phyloP scores from a whole-genome alignment of 2,888 invertebrate genomes.

The Ormyrus pomaceus region DNA sequence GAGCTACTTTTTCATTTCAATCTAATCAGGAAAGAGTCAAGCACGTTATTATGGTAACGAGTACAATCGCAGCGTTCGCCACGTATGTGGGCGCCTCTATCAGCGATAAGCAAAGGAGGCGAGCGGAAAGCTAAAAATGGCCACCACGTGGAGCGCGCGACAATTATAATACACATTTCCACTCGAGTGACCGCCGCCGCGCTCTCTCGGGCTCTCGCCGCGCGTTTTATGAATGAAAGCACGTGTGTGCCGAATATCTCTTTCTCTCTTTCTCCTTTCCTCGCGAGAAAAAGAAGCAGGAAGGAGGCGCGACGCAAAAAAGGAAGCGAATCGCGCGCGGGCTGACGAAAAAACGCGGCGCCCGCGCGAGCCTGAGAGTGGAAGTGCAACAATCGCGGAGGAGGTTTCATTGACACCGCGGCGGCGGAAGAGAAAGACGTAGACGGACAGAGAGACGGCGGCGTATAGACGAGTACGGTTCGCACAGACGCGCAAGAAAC shows the following conservation, averaged over 20 bases:
- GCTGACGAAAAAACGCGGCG: no score
- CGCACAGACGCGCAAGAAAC: neutral
- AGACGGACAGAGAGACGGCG: neutral
- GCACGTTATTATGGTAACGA: conserved; percentile 24
- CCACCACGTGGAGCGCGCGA: conserved; percentile 59
- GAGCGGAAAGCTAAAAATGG: conserved; percentile 23
- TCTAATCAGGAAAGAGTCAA: conserved; percentile 31
- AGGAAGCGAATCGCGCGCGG: neutral
- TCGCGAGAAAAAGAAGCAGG: neutral
- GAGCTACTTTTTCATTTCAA: conserved; percentile 37
- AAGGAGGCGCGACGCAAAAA: neutral
- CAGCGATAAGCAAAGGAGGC: conserved; percentile 63
- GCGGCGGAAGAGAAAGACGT: conserved; percentile 1
- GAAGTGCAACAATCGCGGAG: conserved; percentile 18
- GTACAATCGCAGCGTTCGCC: conserved; percentile 34
- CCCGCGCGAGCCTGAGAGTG: neutral
- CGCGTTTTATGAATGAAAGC: conserved; percentile 34
- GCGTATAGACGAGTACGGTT: neutral
- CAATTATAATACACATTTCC: conserved; percentile 34
- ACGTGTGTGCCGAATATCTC: conserved; percentile 25
- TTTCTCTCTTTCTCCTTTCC: neutral
- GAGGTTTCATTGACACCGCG: conserved; percentile 13
- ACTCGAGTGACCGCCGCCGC: neutral
- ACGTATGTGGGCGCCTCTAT: conserved; percentile 69
- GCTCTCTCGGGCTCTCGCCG: neutral